phyloP scores from a whole-genome alignment of 2,888 invertebrate species.

The Bibio marci region DNA sequence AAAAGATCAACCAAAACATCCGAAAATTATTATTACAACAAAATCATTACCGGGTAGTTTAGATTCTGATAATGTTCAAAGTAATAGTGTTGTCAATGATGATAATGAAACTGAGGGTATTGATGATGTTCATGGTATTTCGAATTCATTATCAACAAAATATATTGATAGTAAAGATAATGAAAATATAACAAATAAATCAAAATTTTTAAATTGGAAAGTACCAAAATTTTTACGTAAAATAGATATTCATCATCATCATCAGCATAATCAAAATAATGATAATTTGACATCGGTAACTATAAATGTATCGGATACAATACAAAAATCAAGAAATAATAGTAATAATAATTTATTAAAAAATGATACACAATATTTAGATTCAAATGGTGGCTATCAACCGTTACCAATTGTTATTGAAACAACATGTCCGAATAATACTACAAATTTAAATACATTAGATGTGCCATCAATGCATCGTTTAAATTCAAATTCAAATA shows the following conservation, averaged over 20 bases:
- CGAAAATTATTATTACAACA: conserved; percentile 37
- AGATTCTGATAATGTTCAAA: conserved; percentile 53
- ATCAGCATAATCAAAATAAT: background rate
- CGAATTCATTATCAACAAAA: conserved; percentile 19
- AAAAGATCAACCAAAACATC: conserved; percentile 13
- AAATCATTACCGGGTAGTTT: conserved; percentile 70
- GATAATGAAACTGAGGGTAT: conserved; percentile 19
- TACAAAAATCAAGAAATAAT: no score
- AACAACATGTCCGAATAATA: conserved; percentile 29
- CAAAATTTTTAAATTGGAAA: conserved; percentile 46
- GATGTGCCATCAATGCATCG: conserved; percentile 17
- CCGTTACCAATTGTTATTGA: conserved; percentile 49
- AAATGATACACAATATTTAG: conserved; percentile 18
- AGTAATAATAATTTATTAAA: conserved; percentile 8
- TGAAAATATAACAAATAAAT: conserved; percentile 22
- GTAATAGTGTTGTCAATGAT: conserved; percentile 29
- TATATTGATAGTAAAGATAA: conserved; percentile 35
- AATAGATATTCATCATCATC: conserved; percentile 25
- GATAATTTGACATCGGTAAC: no score
- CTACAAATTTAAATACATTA: conserved; percentile 19
- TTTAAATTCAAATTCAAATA: conserved; percentile 20
- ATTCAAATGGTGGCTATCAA: conserved; percentile 38
- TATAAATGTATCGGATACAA: no score
- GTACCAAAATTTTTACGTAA: conserved; percentile 50
- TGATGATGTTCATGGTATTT: no score